Evolutionary conservation across 2,888 invertebrate genomes (phyloP).

Genomic region (Scelioninae gen. 1): DNA sequence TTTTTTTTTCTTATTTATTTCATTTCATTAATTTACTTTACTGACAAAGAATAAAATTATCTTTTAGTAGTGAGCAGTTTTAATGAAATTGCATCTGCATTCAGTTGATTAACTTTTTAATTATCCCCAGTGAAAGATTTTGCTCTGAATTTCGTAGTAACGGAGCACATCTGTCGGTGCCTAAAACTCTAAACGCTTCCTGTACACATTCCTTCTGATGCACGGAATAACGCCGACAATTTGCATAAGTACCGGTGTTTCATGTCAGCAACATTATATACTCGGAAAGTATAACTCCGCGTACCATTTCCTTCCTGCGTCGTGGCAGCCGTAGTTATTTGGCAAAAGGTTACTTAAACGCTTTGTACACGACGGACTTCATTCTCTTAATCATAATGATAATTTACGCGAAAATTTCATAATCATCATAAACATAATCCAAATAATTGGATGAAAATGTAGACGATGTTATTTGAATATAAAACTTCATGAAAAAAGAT

Average conservation of each 20-base stretch:
- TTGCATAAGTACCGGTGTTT: slow-evolving; percentile 61
- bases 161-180: slow-evolving; percentile 36
- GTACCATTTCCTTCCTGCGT: slow-evolving; percentile 41
- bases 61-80: too few relatives aligned
- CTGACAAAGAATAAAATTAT: slow-evolving; percentile 12
- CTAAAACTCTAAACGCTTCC: slow-evolving; percentile 49
- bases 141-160: slow-evolving; percentile 11
- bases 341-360: slow-evolving; percentile 35
- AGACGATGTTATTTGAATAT: not conserved
- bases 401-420: slow-evolving; percentile 2
- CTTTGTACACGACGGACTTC: slow-evolving; percentile 10
- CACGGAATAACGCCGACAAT: slow-evolving; percentile 41
- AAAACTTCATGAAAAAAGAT: not conserved
- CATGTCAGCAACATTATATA: slow-evolving; percentile 53
- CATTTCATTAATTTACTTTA: too few relatives aligned
- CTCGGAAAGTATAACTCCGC: slow-evolving; percentile 45
- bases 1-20: too few relatives aligned
- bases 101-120: slow-evolving; percentile 1
- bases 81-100: not conserved
- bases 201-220: slow-evolving; percentile 33
- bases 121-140: not conserved
- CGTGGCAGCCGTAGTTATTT: slow-evolving; percentile 31
- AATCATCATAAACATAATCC: slow-evolving; percentile 1
- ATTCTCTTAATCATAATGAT: slow-evolving; percentile 24
- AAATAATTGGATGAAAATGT: slow-evolving; percentile 4